Evolutionary conservation across 2,888 invertebrate species (phyloP).

Genomic region (Podabrus alpinus): DNA sequence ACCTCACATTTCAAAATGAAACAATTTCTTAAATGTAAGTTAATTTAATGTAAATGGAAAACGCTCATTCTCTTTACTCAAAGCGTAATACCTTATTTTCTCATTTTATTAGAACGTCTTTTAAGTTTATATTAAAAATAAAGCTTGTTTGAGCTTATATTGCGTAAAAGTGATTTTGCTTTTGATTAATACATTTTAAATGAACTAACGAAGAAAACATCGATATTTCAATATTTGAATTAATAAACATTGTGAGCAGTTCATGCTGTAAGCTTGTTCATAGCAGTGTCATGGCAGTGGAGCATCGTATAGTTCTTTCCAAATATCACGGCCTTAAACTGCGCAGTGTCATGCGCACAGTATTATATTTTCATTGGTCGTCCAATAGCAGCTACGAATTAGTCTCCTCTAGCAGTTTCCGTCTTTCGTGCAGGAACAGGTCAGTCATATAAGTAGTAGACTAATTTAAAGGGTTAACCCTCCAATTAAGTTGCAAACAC

Average conservation of each 20-base stretch:
- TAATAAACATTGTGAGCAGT: background rate
- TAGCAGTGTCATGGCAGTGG: too few species aligned
- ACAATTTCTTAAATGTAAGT: background rate
- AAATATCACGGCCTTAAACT: too few species aligned
- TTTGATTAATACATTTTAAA: background rate
- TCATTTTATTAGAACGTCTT: background rate
- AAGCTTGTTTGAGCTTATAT: background rate
- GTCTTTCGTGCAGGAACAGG: too few species aligned
- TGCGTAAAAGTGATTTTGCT: background rate
- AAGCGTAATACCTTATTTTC: background rate
- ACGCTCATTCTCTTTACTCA: background rate
- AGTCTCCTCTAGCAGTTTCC: too few species aligned
- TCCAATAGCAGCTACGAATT: too few species aligned
- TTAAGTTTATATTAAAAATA: background rate
- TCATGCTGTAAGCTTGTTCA: background rate
- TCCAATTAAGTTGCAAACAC: too few species aligned
- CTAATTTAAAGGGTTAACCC: too few species aligned
- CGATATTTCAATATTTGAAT: background rate
- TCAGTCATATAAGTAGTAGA: too few species aligned
- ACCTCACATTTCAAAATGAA: background rate
- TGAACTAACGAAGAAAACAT: background rate
- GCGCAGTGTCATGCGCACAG: too few species aligned
- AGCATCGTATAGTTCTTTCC: too few species aligned
- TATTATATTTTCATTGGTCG: too few species aligned
- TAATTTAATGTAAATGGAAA: background rate